Conservation (phyloP, 2,113 vertebrate species). For the Euleptes europaea region DNA sequence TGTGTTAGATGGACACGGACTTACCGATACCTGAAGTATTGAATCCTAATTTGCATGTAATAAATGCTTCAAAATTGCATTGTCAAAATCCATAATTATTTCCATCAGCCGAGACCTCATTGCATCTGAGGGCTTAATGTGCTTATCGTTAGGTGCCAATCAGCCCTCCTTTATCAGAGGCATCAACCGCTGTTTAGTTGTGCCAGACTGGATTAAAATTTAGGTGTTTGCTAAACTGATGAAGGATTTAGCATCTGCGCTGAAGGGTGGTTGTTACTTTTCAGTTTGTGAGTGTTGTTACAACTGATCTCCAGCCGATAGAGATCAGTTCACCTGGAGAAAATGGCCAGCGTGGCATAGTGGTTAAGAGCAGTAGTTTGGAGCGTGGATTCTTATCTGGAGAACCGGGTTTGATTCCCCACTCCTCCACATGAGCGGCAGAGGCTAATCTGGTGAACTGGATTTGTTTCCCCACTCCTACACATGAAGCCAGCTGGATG, state of each 20-base stretch:
- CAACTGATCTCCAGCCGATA: too few species aligned
- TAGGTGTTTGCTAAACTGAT: constrained; percentile 37
- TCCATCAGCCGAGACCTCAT: constrained; percentile 15
- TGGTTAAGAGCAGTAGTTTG: too few species aligned
- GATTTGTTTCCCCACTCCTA: too few species aligned
- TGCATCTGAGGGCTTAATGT: constrained; percentile 9
- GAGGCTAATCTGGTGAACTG: too few species aligned
- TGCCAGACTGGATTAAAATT: neutral
- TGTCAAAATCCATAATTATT: constrained; percentile 43
- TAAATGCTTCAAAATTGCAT: constrained; percentile 16
- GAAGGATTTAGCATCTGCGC: rapidly evolving
- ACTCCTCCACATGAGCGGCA: too few species aligned
- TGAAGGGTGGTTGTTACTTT: constrained; percentile 12
- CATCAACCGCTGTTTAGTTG: neutral
- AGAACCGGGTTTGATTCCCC: too few species aligned
- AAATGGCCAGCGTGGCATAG: too few species aligned
- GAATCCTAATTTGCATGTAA: constrained; percentile 28
- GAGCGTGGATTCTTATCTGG: too few species aligned
- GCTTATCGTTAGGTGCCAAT: constrained; percentile 26
- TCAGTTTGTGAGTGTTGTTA: neutral
- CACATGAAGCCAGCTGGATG: too few species aligned
- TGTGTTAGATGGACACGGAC: constrained; percentile 13
- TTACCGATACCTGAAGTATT: constrained; percentile 8
- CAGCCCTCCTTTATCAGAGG: constrained; percentile 6
- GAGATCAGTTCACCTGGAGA: too few species aligned